These are phyloP conservation scores for Poeciliopsis paucimaculata DNA, from an alignment of 2,797 vertebrate genomes.

Conservation along the genomic window DNA sequence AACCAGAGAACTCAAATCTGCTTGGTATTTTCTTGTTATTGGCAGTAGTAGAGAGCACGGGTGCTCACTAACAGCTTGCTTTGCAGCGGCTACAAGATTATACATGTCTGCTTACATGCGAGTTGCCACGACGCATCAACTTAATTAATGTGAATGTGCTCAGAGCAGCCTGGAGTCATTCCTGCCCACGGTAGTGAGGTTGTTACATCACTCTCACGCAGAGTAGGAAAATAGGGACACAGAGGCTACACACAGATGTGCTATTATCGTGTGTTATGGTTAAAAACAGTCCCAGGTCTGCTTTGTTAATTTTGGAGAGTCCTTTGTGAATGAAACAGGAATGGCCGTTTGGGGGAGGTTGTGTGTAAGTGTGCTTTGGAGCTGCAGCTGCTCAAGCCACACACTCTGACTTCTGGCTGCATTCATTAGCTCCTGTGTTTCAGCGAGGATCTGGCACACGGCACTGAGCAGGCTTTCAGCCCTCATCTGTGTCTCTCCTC, in stretches of 20 bases:
- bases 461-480: conserved; percentile 46
- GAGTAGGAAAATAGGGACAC: conserved; percentile 27
- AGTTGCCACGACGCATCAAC: conserved; percentile 74
- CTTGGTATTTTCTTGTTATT: conserved; percentile 10
- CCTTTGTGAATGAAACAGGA: neutral
- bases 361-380: conserved; percentile 18
- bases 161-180: conserved; percentile 67
- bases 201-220: conserved; percentile 62
- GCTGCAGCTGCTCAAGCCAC: conserved; percentile 48
- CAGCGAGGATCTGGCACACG: conserved; percentile 43
- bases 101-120: conserved; percentile 67
- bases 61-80: conserved; percentile 59
- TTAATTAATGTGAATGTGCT: conserved; percentile 75
- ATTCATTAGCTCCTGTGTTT: conserved; percentile 58
- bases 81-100: conserved; percentile 54
- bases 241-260: conserved; percentile 19
- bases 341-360: neutral
- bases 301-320: conserved; percentile 27
- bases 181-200: conserved; percentile 61
- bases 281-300: conserved; percentile 6
- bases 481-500: conserved; percentile 51
- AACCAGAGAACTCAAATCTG: neutral
- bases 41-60: conserved; percentile 9
- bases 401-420: conserved; percentile 55
- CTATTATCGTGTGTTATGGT: conserved; percentile 12